Percentiles rank a stretch among this genome's conserved stretches.
Evolutionary conservation across 1,140 invertebrate species (phyloP).

Genomic region (Drosophila neocordata): DNA sequence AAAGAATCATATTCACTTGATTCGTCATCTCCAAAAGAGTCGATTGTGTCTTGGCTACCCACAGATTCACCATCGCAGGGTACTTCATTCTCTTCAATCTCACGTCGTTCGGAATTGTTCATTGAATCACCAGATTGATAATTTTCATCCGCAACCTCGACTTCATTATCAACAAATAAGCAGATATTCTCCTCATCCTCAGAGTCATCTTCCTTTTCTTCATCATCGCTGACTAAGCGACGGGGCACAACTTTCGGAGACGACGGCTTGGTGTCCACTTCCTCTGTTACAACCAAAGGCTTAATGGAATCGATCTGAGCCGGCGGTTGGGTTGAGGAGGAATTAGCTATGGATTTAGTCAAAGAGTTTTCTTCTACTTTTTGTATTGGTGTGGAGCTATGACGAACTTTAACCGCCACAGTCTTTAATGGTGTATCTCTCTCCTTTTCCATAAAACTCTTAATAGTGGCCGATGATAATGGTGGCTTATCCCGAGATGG

Average conservation of each 20-base stretch:
- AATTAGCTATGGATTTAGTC: not conserved
- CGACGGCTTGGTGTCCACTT: not conserved
- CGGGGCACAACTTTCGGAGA: not conserved
- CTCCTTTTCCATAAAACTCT: slow-evolving; percentile 1
- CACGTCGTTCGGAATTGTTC: slow-evolving; percentile 48
- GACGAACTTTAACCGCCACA: slow-evolving; percentile 24
- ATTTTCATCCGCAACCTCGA: slow-evolving; percentile 33
- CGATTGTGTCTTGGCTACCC: slow-evolving; percentile 68
- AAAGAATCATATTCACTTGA: slow-evolving; percentile 59
- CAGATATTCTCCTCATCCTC: slow-evolving; percentile 19
- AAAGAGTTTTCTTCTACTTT: slow-evolving; percentile 18
- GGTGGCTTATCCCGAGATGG: slow-evolving; percentile 39
- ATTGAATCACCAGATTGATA: slow-evolving; percentile 77
- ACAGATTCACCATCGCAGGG: slow-evolving; percentile 65
- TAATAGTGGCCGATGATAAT: not conserved
- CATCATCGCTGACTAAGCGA: slow-evolving; percentile 29
- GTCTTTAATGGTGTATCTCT: slow-evolving; percentile 22
- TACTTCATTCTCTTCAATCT: slow-evolving; percentile 66
- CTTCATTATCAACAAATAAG: slow-evolving; percentile 57
- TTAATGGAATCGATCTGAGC: slow-evolving; percentile 49
- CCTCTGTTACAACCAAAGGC: slow-evolving; percentile 23
- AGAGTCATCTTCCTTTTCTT: slow-evolving; percentile 10
- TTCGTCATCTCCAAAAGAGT: slow-evolving; percentile 22
- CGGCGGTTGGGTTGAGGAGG: slow-evolving; percentile 16
- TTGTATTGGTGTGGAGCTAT: slow-evolving; percentile 58